Conservation (phyloP, 2,113 vertebrate species). For the Oncorhynchus mykiss region DNA sequence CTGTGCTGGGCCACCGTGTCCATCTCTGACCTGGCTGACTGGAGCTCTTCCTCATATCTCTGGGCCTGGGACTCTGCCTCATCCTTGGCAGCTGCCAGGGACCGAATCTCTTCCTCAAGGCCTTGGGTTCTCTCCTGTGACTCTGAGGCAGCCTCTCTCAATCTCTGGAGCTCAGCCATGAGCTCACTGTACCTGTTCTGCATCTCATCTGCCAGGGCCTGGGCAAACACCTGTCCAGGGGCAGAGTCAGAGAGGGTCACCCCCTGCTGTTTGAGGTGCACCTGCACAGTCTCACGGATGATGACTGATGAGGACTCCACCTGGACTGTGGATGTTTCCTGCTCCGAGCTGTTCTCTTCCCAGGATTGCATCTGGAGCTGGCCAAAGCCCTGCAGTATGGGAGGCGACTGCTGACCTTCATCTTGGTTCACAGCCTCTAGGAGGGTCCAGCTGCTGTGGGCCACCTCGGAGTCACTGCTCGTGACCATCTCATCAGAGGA, state of each 20-base stretch:
- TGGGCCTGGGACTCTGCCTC: slow-evolving; percentile 63
- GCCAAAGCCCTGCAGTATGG: slow-evolving; percentile 61
- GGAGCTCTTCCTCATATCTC: slow-evolving; percentile 67
- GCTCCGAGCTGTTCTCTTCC: slow-evolving; percentile 69
- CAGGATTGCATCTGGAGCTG: slow-evolving; percentile 69
- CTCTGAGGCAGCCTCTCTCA: slow-evolving; percentile 70
- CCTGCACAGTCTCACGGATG: slow-evolving; percentile 67
- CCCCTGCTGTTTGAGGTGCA: slow-evolving; percentile 54
- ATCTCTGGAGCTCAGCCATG: slow-evolving; percentile 73
- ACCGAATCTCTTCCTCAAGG: slow-evolving; percentile 51
- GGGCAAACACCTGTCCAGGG: slow-evolving; percentile 65
- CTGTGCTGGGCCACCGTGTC: slow-evolving; percentile 68
- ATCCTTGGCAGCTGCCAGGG: slow-evolving; percentile 70
- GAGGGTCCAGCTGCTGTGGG: slow-evolving; percentile 79
- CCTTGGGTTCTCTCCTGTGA: slow-evolving; percentile 70
- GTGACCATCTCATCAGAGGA: slow-evolving; percentile 78
- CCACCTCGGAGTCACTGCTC: slow-evolving; percentile 78
- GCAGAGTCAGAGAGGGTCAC: slow-evolving; percentile 22
- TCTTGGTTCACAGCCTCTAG: slow-evolving; percentile 77
- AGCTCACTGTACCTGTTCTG: slow-evolving; percentile 74
- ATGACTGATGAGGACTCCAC: slow-evolving; percentile 65
- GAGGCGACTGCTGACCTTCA: slow-evolving; percentile 70
- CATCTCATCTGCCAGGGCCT: slow-evolving; percentile 70
- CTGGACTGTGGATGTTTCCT: slow-evolving; percentile 61
- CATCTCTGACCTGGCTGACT: slow-evolving; percentile 64